Conservation (phyloP, 2,113 vertebrate species). For the Pelvicachromis taeniatus region DNA sequence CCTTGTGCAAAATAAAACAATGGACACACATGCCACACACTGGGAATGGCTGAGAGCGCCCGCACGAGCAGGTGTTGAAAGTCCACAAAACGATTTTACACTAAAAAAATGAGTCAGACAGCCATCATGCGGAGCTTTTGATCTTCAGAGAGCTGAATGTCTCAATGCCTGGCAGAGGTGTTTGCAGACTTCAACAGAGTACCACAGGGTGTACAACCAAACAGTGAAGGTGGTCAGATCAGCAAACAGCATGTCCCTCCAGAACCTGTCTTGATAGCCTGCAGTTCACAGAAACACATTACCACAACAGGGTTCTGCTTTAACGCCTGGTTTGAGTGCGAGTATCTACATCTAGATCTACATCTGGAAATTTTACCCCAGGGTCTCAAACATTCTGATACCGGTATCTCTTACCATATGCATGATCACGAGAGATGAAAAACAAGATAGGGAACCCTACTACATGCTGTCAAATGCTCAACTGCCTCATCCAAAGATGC, state of each 20-base stretch:
- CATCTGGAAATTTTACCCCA: constrained; percentile 2
- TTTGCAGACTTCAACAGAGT: constrained; percentile 1
- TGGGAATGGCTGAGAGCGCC: not conserved
- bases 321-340: not conserved
- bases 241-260: constrained; percentile 3
- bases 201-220: constrained; percentile 1
- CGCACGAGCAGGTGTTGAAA: not conserved
- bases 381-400: not conserved
- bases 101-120: constrained; percentile 13
- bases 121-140: constrained; percentile 34
- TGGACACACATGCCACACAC: not conserved
- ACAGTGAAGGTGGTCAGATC: not conserved
- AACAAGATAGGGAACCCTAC: not conserved
- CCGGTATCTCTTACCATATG: not conserved
- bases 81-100: constrained; percentile 16
- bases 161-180: constrained; percentile 1
- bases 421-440: not conserved
- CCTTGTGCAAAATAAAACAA: not conserved
- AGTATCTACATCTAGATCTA: not conserved
- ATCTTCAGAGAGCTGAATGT: constrained; percentile 23
- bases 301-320: not conserved
- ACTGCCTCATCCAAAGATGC: not conserved
- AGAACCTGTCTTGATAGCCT: not conserved
- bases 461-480: constrained; percentile 42
- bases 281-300: not conserved